These are phyloP conservation scores for Acrobasis repandana DNA, from an alignment of 2,888 invertebrate species.

Conservation along the genomic window DNA sequence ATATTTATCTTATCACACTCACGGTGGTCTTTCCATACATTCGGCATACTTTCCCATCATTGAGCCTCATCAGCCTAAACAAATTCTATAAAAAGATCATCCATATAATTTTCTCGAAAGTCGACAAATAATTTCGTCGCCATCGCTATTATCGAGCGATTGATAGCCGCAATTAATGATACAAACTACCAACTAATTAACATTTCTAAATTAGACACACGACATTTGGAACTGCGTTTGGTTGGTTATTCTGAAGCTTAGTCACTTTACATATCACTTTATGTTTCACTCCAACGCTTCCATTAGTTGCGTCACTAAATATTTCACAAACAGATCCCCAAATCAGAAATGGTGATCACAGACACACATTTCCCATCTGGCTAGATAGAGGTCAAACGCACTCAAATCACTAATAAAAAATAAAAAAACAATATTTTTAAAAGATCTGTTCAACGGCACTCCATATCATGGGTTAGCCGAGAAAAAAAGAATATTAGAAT, in stretches of 20 bases:
- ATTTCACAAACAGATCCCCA: too few species aligned
- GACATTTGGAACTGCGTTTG: neutral
- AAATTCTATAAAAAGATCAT: slow-evolving; percentile 5
- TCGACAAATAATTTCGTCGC: slow-evolving; percentile 17
- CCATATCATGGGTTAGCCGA: too few species aligned
- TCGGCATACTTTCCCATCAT: neutral
- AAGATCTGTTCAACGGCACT: too few species aligned
- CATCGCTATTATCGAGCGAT: slow-evolving; percentile 10
- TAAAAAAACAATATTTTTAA: too few species aligned
- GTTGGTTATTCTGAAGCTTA: neutral
- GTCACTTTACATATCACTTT: neutral
- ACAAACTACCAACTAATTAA: slow-evolving; percentile 25
- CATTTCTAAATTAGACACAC: slow-evolving; percentile 18
- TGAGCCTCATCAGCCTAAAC: neutral
- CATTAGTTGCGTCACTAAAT: too few species aligned
- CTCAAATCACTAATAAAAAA: too few species aligned
- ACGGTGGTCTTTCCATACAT: neutral
- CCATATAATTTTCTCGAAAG: slow-evolving; percentile 24
- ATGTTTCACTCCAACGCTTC: neutral
- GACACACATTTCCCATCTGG: too few species aligned
- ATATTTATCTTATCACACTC: neutral
- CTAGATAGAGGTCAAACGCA: too few species aligned
- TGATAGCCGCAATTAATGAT: slow-evolving; percentile 25
- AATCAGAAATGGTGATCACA: too few species aligned
- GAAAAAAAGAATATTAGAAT: too few species aligned